Percentiles rank a stretch among this genome's conserved stretches.
Evolutionary conservation across 2,888 invertebrate species (phyloP).

Genomic region (Calliopum simillimum): DNA sequence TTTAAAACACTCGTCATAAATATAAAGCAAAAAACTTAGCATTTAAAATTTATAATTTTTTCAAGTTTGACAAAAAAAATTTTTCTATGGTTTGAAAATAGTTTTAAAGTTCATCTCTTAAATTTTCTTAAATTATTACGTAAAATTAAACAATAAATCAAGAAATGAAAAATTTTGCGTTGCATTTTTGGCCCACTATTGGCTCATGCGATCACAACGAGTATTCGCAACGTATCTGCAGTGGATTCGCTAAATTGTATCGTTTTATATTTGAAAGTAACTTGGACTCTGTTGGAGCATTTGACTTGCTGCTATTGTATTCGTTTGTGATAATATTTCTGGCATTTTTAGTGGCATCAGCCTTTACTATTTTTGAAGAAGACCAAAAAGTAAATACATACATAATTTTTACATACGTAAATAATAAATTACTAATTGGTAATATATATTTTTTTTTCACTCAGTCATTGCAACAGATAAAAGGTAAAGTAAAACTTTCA

Average conservation of each 20-base stretch:
- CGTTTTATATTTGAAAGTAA: conserved; percentile 40
- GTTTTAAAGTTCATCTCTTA: conserved; percentile 28
- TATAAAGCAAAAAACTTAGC: not conserved
- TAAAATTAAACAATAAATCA: conserved; percentile 25
- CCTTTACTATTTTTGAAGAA: conserved; percentile 37
- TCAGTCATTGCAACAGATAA: conserved; percentile 40
- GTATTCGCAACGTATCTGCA: conserved; percentile 35
- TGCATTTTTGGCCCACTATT: conserved; percentile 34
- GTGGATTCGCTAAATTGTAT: conserved; percentile 40
- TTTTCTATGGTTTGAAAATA: conserved; percentile 25
- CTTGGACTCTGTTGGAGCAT: conserved; percentile 36
- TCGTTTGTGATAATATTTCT: conserved; percentile 44
- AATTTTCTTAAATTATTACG: conserved; percentile 34
- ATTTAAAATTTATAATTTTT: no score
- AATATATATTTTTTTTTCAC: not conserved
- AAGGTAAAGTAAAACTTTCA: conserved; percentile 35
- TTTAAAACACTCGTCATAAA: not conserved
- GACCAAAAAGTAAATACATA: conserved; percentile 36
- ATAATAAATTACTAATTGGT: not conserved
- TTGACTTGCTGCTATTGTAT: conserved; percentile 41
- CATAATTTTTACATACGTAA: not conserved
- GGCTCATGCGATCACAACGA: conserved; percentile 24
- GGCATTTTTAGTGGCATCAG: conserved; percentile 40
- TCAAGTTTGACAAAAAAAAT: no score
- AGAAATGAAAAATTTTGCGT: conserved; percentile 30